A percentile compares a stretch with the other conserved stretches of the same genome.
These are phyloP conservation scores for Pollenia labialis DNA, from an alignment of 2,888 invertebrate species.

Conservation along the genomic window DNA sequence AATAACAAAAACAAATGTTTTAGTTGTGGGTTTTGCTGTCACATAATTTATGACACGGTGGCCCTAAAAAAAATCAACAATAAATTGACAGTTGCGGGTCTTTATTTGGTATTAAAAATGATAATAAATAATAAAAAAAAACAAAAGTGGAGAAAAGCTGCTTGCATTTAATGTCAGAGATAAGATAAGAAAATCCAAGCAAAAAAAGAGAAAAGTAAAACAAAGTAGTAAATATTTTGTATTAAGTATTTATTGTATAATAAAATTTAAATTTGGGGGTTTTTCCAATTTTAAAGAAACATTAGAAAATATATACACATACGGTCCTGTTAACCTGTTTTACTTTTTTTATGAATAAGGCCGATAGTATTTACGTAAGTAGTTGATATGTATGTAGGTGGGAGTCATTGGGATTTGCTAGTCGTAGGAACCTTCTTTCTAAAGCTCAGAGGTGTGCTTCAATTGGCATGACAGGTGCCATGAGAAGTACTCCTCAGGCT, in stretches of 20 bases:
- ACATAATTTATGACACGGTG: conserved; percentile 29
- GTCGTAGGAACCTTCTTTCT: too few relatives aligned
- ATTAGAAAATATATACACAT: too few relatives aligned
- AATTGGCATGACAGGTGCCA: too few relatives aligned
- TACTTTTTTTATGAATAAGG: too few relatives aligned
- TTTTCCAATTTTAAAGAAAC: not conserved
- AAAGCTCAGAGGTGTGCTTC: too few relatives aligned
- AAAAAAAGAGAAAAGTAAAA: not conserved
- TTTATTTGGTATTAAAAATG: conserved; percentile 23
- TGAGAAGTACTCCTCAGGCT: too few relatives aligned
- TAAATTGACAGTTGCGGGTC: conserved; percentile 25
- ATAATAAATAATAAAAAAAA: not conserved
- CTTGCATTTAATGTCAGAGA: not conserved
- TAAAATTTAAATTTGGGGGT: not conserved
- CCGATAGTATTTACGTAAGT: too few relatives aligned
- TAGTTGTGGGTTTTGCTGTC: not conserved
- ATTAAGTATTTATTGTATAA: not conserved
- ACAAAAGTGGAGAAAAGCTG: not conserved
- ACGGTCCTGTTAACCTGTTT: too few relatives aligned
- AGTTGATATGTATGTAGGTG: too few relatives aligned
- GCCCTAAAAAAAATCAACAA: not conserved
- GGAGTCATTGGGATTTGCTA: too few relatives aligned
- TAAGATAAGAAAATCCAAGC: conserved; percentile 15
- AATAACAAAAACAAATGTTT: conserved; percentile 1
- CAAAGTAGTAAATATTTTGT: not conserved